Base-by-base conservation (phyloP, 2,888 invertebrate species). In the Branchinecta sandiegonensis region DNA sequence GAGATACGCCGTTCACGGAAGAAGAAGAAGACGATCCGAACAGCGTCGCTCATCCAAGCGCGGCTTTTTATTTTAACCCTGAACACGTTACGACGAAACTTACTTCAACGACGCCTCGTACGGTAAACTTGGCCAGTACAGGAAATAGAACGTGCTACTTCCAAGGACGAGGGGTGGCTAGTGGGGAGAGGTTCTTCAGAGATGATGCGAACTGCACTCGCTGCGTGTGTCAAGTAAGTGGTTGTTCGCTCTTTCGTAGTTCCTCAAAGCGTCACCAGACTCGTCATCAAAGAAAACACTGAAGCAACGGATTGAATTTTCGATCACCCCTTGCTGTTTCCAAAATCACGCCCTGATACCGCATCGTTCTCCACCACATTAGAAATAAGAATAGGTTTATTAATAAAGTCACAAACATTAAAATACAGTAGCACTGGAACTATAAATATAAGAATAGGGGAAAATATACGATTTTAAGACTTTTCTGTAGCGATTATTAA, bases 131-230 rank as follows among this genome's bases (percentile, higher is more conserved):
- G 11, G 14, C n/a, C 1, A 56, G 63, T 23, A 56, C n/a, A 17
- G 63, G 63, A 23, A 56, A 56, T 56, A 56, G 10, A 56, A 56
- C 63, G 9, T 56, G 63, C 63, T 56, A 17, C 23, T 56, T 56
- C 3, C 11, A 17, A 56, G 63, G 63, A 11, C 63, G 63, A 2
- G 14, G 23, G 63, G 23, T 56, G n/a, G 63, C 63, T 1, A 56
- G 63, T 1, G 63, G 63, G 9, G 23, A 56, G 23, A 56, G 23
- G 63, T 68, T 71, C 47, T 71, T 65, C 46, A 56, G 69, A 46
- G 71, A 70, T 66, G 70, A 67, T n/a, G 69, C 48, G 47, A 71
- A 71, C 47, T 71, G 71, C 65, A 71, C 70, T 17, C 66, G 67
- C 47, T 71, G 71, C 65, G n/a, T 67, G 3, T 71, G 71, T 47